Evolutionary conservation across 2,797 vertebrate species (phyloP).

Genomic region (Buceros bicornis): DNA sequence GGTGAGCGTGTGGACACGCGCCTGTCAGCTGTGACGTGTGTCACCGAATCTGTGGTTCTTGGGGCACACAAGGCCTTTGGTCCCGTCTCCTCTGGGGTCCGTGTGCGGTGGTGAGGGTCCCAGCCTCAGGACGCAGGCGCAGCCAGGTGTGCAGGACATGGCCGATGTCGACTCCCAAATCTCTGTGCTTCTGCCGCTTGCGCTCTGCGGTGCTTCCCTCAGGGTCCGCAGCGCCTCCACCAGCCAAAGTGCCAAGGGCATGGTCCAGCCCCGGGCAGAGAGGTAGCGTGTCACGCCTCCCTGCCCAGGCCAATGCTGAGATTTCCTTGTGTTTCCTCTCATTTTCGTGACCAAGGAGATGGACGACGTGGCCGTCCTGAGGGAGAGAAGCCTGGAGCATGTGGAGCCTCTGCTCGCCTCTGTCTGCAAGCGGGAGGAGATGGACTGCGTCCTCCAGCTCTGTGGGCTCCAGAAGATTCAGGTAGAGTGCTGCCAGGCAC

Average conservation of each 20-base stretch:
- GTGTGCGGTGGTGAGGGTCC: no score
- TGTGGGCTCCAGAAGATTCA: conserved; percentile 87
- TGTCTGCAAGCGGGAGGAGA: conserved; percentile 62
- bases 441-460: conserved; percentile 82
- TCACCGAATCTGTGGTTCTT: no score
- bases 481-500: conserved; percentile 69
- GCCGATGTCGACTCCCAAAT: neutral
- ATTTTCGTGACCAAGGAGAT: conserved; percentile 67
- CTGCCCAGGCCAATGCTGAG: neutral
- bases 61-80: no score
- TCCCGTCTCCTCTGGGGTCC: no score
- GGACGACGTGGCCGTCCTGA: conserved; percentile 70
- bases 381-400: conserved; percentile 73
- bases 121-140: no score
- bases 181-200: neutral
- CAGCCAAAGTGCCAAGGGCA: neutral
- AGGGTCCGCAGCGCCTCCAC: neutral
- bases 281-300: neutral
- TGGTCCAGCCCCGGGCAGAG: neutral
- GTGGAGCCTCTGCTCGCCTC: conserved; percentile 81
- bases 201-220: neutral
- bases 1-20: no score
- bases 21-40: no score
- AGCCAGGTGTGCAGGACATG: no score
- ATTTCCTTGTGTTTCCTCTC: neutral